These are phyloP conservation scores for Drosophila virilis DNA, from an alignment of 1,140 invertebrate species.

Conservation along the genomic window DNA sequence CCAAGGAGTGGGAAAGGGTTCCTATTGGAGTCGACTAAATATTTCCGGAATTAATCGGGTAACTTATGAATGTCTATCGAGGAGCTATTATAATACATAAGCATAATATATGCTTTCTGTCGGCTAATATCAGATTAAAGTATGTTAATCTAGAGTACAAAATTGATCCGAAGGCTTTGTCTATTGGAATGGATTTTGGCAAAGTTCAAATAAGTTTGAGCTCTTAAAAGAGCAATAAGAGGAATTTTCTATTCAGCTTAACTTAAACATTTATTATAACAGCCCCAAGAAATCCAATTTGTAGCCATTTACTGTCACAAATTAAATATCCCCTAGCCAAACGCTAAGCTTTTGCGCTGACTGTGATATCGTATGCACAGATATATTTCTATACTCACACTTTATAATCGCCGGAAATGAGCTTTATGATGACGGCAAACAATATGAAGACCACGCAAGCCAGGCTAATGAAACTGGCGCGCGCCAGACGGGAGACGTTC, in stretches of 20 bases:
- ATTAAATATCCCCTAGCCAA: not conserved
- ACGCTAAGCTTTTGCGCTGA: not conserved
- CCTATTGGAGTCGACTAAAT: no score
- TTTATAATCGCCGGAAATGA: constrained; percentile 87
- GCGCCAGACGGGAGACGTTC: constrained; percentile 91
- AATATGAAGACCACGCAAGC: constrained; percentile 91
- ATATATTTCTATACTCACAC: constrained; percentile 67
- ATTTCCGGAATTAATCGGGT: no score
- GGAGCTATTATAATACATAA: no score
- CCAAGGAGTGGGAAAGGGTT: no score
- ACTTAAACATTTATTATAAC: not conserved
- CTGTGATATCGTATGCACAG: not conserved
- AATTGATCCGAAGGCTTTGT: no score
- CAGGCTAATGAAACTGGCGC: constrained; percentile 92
- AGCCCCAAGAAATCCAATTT: not conserved
- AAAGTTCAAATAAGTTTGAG: no score
- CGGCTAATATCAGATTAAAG: no score
- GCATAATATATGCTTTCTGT: no score
- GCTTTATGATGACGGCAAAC: constrained; percentile 86
- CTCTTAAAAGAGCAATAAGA: not conserved
- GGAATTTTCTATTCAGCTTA: not conserved
- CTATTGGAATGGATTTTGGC: no score
- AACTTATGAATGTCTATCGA: no score
- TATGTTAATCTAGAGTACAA: no score
- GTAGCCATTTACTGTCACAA: not conserved